Evolutionary conservation across 1,140 invertebrate genomes (phyloP).

Genomic region (Meloidogyne floridensis): DNA sequence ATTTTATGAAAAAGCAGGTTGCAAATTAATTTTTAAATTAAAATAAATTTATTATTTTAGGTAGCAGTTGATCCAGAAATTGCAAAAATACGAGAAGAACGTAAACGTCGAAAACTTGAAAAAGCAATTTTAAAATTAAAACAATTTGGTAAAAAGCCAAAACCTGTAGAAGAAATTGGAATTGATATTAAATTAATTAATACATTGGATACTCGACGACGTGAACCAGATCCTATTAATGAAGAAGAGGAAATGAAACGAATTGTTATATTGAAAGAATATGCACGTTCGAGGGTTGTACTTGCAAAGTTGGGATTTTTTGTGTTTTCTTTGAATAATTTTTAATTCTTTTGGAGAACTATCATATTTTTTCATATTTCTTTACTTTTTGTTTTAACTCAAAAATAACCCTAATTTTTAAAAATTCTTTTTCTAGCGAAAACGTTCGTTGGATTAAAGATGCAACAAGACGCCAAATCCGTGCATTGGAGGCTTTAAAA

Average conservation of each 20-base stretch:
- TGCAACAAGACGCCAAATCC: constrained; percentile 51
- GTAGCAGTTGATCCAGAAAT: constrained; percentile 64
- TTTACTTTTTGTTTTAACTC: too few species aligned
- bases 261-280: constrained; percentile 51
- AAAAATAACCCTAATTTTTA: neutral
- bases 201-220: constrained; percentile 33
- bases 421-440: neutral
- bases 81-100: constrained; percentile 56
- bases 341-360: neutral
- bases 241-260: constrained; percentile 47
- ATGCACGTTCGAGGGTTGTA: constrained; percentile 34
- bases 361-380: neutral
- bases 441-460: constrained; percentile 53
- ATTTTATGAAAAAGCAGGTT: constrained; percentile 32
- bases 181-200: constrained; percentile 54
- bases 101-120: constrained; percentile 56
- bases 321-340: constrained; percentile 13
- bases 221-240: constrained; percentile 18
- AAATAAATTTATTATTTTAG: constrained; percentile 24
- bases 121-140: constrained; percentile 60
- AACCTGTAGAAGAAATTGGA: constrained; percentile 59
- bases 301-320: constrained; percentile 27
- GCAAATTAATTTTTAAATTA: neutral
- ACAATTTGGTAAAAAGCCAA: constrained; percentile 63
- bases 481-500: constrained; percentile 62